phyloP scores from a whole-genome alignment of 2,113 vertebrate species.

The Noctilio leporinus region DNA sequence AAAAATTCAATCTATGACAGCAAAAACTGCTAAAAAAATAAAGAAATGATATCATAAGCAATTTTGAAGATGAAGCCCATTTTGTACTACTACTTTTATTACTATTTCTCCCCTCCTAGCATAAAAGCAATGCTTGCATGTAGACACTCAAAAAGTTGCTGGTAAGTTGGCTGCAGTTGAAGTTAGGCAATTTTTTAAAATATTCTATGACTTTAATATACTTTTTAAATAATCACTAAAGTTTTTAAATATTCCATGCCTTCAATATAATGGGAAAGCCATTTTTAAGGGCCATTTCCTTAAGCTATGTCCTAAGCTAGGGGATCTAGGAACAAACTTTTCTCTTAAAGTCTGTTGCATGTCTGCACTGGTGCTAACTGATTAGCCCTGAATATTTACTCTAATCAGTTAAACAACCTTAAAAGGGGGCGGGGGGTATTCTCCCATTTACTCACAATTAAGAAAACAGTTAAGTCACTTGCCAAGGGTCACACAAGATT shows the following conservation, averaged over 20 bases:
- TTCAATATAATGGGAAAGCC: background rate
- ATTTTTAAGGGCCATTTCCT: constrained; percentile 37
- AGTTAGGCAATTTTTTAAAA: background rate
- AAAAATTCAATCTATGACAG: constrained; percentile 37
- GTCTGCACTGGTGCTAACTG: background rate
- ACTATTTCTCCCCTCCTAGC: background rate
- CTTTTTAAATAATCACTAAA: background rate
- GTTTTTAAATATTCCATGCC: background rate
- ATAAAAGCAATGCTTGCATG: background rate
- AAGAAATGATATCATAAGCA: background rate
- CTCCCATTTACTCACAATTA: background rate
- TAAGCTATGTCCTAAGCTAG: background rate
- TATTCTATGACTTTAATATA: background rate
- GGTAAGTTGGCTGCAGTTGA: background rate
- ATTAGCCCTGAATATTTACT: background rate
- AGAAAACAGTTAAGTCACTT: background rate
- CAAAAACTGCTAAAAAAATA: background rate
- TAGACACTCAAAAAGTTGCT: background rate
- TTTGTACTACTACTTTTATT: background rate
- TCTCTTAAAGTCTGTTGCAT: background rate
- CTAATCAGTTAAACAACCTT: background rate
- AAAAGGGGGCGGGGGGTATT: background rate
- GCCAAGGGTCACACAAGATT: background rate
- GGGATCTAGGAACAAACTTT: background rate
- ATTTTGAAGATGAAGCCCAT: background rate